Base-by-base conservation (phyloP, 53 echinoderm and acorn worm species). In the Echinometra lucunter region DNA sequence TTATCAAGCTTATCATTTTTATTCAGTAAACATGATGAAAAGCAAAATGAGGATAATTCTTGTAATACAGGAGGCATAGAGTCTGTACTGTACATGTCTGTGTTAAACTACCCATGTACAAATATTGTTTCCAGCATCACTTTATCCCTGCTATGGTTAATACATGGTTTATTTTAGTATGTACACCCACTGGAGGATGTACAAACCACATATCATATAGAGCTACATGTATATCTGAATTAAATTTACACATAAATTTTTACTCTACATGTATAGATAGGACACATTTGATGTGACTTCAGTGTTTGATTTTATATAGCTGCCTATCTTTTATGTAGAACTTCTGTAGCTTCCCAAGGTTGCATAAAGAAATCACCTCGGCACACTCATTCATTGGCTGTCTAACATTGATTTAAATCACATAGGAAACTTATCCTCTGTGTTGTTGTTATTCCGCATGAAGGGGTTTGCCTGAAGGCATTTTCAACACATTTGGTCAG, bases 331-430 rank as follows among this genome's bases (percentile, higher is more conserved):
- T 15, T 25, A 53, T 53, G 53, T 53, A 53, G 81, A 44, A 81
- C 8, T 81, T 81, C 81, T 81, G 44, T 16, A 81, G 44, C 81
- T 81, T 81, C 81, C 44, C 44, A 81, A 44, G 42, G 81, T 9
- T 44, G 44, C 23, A 42, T 81, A 23, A 53, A 0, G 13, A 53
- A 53, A 53, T 9, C 13, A 9, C 53, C 5, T 53, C 81, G 42
- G 81, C 74, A 37, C 42, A 23, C 42, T 21, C 80, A 21, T 81
- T 81, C 44, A 81, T 40, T 1, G 44, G 44, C 81, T 21, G 9
- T 81, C 81, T 81, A 81, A 81, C 81, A 81, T 81, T 81, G 81
- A 81, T 81, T 81, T 81, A 80, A 80, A 80, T 80, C 80, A 80
- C 80, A 80, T 80, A 42, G 44, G 80, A 80, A 80, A 42, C 42